Percentiles rank a stretch among this genome's conserved stretches.
These are phyloP conservation scores for Aplodontia rufa DNA, from an alignment of 2,113 vertebrate species.

Conservation along the genomic window DNA sequence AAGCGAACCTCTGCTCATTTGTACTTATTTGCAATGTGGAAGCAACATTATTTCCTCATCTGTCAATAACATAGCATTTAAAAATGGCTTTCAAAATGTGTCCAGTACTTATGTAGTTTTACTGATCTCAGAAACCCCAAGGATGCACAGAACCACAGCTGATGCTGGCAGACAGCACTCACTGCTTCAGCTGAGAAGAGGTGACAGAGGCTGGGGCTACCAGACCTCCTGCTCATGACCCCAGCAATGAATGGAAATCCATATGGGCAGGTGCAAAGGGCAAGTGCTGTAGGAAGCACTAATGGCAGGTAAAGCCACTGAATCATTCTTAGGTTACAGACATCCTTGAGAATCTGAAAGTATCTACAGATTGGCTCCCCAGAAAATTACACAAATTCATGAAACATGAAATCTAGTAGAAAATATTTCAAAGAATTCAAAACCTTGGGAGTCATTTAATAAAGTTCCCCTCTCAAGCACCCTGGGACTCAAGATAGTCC, in stretches of 20 bases:
- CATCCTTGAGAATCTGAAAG: not conserved
- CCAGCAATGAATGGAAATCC: not conserved
- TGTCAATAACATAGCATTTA: not conserved
- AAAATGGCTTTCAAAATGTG: conserved; percentile 3
- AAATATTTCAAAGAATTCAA: conserved; percentile 18
- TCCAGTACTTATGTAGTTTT: not conserved
- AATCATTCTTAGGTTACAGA: not conserved
- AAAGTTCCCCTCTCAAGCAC: not conserved
- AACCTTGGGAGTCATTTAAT: not conserved
- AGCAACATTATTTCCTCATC: not conserved
- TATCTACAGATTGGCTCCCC: not conserved
- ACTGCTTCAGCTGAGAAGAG: not conserved
- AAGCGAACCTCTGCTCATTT: conserved; percentile 13
- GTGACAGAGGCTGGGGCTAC: not conserved
- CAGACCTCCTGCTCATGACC: not conserved
- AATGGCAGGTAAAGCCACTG: not conserved
- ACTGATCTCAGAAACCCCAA: not conserved
- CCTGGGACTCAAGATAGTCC: not conserved
- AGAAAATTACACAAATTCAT: not conserved
- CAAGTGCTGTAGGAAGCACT: not conserved
- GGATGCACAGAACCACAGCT: not conserved
- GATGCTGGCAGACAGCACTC: not conserved
- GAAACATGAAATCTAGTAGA: not conserved
- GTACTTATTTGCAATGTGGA: not conserved
- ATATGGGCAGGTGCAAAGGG: not conserved